A percentile compares a stretch with the other conserved stretches of the same genome.
These are phyloP conservation scores for Orchestes rusci DNA, from an alignment of 2,888 invertebrate genomes.

Conservation along the genomic window DNA sequence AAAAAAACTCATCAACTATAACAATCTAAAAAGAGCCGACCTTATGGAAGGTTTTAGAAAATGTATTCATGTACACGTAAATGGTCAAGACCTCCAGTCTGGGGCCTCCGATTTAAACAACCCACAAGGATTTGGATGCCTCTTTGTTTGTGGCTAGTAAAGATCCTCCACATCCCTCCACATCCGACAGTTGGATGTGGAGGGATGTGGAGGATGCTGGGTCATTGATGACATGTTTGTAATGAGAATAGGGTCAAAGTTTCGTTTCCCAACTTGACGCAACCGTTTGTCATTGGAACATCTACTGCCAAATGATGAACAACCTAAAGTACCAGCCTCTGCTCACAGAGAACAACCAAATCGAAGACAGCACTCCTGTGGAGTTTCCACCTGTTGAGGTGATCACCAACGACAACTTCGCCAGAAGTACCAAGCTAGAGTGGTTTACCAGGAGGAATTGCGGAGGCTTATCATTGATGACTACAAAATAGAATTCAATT, in stretches of 20 bases:
- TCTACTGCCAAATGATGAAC: slow-evolving; percentile 33
- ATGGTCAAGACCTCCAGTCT: slow-evolving; percentile 33
- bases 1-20: slow-evolving; percentile 29
- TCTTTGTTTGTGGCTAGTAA: slow-evolving; percentile 33
- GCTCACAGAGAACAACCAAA: slow-evolving; percentile 29
- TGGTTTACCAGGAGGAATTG: not conserved
- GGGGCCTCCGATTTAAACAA: slow-evolving; percentile 34
- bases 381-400: slow-evolving; percentile 31
- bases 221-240: slow-evolving; percentile 39
- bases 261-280: slow-evolving; percentile 29
- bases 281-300: slow-evolving; percentile 22
- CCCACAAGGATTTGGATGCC: slow-evolving; percentile 35
- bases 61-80: slow-evolving; percentile 38
- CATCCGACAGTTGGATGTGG: no score
- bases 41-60: slow-evolving; percentile 40
- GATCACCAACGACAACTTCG: slow-evolving; percentile 28
- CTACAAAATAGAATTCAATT: slow-evolving; percentile 33
- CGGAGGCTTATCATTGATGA: no score
- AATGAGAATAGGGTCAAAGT: slow-evolving; percentile 37
- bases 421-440: slow-evolving; percentile 33
- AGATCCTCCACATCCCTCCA: slow-evolving; percentile 20
- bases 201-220: slow-evolving; percentile 38
- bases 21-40: no score
- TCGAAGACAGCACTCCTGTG: slow-evolving; percentile 29
- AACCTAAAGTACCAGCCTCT: slow-evolving; percentile 34